phyloP scores from a whole-genome alignment of 1,140 invertebrate genomes.

The Apis dorsata region DNA sequence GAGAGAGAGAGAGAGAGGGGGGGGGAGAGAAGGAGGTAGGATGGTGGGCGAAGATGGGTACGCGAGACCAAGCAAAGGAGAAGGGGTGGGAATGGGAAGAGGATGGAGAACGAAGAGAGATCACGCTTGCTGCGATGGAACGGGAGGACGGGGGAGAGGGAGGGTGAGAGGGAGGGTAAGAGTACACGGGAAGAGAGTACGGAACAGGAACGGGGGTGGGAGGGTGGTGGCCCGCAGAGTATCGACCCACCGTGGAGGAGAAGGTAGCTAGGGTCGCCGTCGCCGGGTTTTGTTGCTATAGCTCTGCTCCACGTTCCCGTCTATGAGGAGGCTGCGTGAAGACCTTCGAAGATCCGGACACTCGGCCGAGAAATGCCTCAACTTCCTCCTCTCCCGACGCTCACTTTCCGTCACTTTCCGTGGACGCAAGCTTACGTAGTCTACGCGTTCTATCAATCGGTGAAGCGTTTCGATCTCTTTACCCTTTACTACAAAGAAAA shows the following conservation, averaged over 20 bases:
- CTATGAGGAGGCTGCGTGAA: slow-evolving; percentile 67
- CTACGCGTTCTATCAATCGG: too few relatives aligned
- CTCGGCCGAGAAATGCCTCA: neutral
- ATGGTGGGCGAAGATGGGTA: slow-evolving; percentile 69
- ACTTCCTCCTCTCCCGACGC: neutral
- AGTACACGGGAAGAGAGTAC: slow-evolving; percentile 46
- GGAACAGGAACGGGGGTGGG: slow-evolving; percentile 42
- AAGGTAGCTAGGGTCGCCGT: slow-evolving; percentile 75
- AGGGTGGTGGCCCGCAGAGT: slow-evolving; percentile 76
- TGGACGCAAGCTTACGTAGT: too few relatives aligned
- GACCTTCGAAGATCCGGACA: slow-evolving; percentile 50
- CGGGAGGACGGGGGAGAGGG: slow-evolving; percentile 20
- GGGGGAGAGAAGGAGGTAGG: slow-evolving; percentile 50
- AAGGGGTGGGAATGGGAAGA: slow-evolving; percentile 58
- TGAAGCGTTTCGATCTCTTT: too few relatives aligned
- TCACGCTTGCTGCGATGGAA: slow-evolving; percentile 49
- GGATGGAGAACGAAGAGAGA: slow-evolving; percentile 28
- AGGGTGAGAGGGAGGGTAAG: slow-evolving; percentile 10
- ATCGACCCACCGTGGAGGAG: slow-evolving; percentile 77
- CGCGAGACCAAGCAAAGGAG: slow-evolving; percentile 58
- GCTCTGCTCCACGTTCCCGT: slow-evolving; percentile 68
- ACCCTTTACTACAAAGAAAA: too few relatives aligned
- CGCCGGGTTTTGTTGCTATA: slow-evolving; percentile 78
- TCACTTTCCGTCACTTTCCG: too few relatives aligned
- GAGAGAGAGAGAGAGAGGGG: slow-evolving; percentile 61